These are phyloP conservation scores for Eurytoma californica DNA, from an alignment of 2,888 invertebrate species.

Conservation along the genomic window DNA sequence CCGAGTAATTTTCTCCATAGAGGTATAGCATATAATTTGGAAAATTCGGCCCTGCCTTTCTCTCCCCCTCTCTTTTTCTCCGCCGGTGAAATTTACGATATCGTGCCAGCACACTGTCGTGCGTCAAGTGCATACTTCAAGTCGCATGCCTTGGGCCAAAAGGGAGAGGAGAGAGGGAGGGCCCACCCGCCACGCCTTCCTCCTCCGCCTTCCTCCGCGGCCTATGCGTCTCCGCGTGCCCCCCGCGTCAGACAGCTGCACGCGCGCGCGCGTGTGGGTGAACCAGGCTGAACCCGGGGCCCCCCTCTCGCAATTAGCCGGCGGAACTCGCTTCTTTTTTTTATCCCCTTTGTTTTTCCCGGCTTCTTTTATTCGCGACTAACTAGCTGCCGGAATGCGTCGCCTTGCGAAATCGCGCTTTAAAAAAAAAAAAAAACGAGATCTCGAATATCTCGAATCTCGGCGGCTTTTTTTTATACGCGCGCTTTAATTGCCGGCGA, in stretches of 20 bases:
- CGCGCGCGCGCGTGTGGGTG: not conserved
- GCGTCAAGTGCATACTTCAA: constrained; percentile 71
- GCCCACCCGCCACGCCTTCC: constrained; percentile 52
- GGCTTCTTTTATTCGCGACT: not conserved
- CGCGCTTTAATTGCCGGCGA: no score
- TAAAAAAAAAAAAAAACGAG: constrained; percentile 10
- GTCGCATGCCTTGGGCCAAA: constrained; percentile 59
- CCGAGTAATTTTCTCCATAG: constrained; percentile 1
- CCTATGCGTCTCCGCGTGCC: constrained; percentile 5
- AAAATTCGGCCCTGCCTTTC: constrained; percentile 14
- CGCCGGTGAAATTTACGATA: not conserved
- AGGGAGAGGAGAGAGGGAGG: constrained; percentile 9
- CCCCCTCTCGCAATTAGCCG: constrained; percentile 19
- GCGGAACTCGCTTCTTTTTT: constrained; percentile 12
- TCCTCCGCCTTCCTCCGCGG: constrained; percentile 8
- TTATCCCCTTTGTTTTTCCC: not conserved
- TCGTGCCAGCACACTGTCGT: constrained; percentile 62
- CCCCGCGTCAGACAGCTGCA: constrained; percentile 2
- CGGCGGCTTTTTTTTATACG: no score
- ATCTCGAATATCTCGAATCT: not conserved
- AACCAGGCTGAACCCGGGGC: not conserved
- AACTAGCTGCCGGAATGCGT: no score
- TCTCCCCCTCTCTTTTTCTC: constrained; percentile 41
- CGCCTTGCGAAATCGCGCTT: no score
- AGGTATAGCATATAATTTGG: constrained; percentile 36